Percentiles rank a stretch among this genome's conserved stretches.
Conservation (phyloP, 2,888 invertebrate species). For the Miltochrista miniata region DNA sequence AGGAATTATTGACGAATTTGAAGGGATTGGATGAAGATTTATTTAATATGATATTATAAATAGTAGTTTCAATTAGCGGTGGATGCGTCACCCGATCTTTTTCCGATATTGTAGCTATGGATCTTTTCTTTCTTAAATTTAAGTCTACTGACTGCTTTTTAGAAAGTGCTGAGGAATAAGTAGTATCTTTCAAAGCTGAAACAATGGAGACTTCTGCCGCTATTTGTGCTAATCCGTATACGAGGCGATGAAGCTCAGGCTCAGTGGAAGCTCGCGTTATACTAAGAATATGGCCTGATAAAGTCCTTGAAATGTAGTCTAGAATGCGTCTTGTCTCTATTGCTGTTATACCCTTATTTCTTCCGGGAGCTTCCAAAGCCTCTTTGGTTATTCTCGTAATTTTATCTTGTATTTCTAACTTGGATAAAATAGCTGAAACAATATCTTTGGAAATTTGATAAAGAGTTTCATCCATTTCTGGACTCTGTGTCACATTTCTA, state of each 20-base stretch:
- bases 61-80: conserved; percentile 28
- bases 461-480: conserved; percentile 70
- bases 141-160: conserved; percentile 76
- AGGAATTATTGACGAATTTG: conserved; percentile 13
- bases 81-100: conserved; percentile 30
- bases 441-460: conserved; percentile 75
- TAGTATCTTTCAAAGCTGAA: conserved; percentile 74
- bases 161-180: conserved; percentile 69
- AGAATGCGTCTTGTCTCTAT: conserved; percentile 76
- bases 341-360: conserved; percentile 73
- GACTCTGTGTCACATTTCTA: conserved; percentile 72
- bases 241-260: conserved; percentile 73
- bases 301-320: conserved; percentile 74
- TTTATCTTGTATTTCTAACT: conserved; percentile 76
- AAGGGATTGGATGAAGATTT: conserved; percentile 37
- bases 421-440: conserved; percentile 71
- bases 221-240: conserved; percentile 77
- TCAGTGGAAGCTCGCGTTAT: conserved; percentile 75
- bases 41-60: conserved; percentile 63
- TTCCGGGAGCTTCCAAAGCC: conserved; percentile 73
- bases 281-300: conserved; percentile 71
- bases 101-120: conserved; percentile 31
- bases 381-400: conserved; percentile 75
- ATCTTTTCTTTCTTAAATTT: conserved; percentile 66
- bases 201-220: conserved; percentile 77